A percentile compares a stretch with the other conserved stretches of the same genome.
Conservation (phyloP, 1,140 invertebrate species). For the Drosophila busckii region DNA sequence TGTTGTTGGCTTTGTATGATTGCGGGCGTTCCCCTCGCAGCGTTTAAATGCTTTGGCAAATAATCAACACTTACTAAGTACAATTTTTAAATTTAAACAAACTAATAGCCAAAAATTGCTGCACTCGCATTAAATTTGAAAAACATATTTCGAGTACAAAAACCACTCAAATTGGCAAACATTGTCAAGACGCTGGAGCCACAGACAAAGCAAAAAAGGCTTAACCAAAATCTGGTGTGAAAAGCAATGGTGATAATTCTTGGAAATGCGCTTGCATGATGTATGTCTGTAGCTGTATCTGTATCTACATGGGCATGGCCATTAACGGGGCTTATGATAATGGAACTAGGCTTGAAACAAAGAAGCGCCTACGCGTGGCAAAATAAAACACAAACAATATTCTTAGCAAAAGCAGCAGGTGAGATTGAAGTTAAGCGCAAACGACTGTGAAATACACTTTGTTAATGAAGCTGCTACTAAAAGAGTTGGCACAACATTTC, state of each 20-base stretch:
- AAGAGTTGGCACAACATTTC: no score
- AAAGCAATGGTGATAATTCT: conserved; percentile 58
- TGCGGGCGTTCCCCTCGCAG: conserved; percentile 37
- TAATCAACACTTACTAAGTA: conserved; percentile 62
- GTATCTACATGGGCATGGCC: conserved; percentile 26
- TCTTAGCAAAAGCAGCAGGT: no score
- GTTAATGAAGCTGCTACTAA: no score
- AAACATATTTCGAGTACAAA: conserved; percentile 55
- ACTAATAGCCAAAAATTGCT: conserved; percentile 29
- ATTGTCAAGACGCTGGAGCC: conserved; percentile 30
- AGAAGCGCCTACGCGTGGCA: no score
- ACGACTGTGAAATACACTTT: no score
- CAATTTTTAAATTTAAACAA: conserved; percentile 49
- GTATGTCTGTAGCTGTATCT: no score
- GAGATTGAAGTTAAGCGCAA: no score
- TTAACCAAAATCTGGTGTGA: conserved; percentile 42
- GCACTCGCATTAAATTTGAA: conserved; percentile 47
- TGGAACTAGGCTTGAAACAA: conserved; percentile 24
- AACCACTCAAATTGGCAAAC: conserved; percentile 65
- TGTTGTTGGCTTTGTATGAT: conserved; percentile 4
- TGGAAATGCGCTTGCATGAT: conserved; percentile 43
- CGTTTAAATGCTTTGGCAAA: conserved; percentile 65
- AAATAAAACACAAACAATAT: no score
- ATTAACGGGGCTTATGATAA: conserved; percentile 48
- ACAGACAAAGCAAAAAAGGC: conserved; percentile 23